A percentile compares a stretch with the other conserved stretches of the same genome.
phyloP scores from a whole-genome alignment of 2,113 vertebrate species.

The Nyctibius bracteatus region DNA sequence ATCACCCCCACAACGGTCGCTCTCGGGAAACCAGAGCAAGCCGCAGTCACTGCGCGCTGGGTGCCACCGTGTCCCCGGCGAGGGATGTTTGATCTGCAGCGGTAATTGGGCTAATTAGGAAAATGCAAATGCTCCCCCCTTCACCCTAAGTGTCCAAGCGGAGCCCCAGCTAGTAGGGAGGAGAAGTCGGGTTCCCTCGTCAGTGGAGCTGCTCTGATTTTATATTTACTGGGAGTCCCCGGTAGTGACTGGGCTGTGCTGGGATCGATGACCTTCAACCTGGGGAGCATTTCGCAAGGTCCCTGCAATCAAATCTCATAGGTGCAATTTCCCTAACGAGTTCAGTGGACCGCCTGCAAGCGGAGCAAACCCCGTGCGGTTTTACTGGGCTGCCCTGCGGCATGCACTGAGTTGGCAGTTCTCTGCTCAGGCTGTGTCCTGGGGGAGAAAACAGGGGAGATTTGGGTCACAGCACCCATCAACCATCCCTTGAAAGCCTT shows the following conservation, averaged over 20 bases:
- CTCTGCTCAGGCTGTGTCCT: neutral
- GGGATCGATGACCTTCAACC: neutral
- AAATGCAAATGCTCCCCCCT: neutral
- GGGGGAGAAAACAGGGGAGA: fast-evolving
- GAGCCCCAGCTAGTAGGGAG: neutral
- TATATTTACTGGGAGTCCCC: neutral
- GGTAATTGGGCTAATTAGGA: neutral
- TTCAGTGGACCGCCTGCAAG: neutral
- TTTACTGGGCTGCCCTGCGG: fast-evolving
- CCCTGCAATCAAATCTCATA: neutral
- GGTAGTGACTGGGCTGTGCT: neutral
- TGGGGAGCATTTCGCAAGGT: neutral
- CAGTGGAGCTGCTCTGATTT: neutral
- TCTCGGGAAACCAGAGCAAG: neutral
- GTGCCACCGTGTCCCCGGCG: neutral
- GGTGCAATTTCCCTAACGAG: neutral
- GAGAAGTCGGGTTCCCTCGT: neutral
- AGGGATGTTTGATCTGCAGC: neutral
- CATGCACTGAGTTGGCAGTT: fast-evolving
- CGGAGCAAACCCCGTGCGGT: fast-evolving
- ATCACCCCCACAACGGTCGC: neutral
- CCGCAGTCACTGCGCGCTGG: neutral
- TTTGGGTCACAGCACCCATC: neutral
- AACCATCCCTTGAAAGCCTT: neutral
- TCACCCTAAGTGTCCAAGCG: neutral